Percentiles rank a stretch among this genome's conserved stretches.
These are phyloP conservation scores for Bufo gargarizans DNA, from an alignment of 2,113 vertebrate genomes.

Conservation along the genomic window DNA sequence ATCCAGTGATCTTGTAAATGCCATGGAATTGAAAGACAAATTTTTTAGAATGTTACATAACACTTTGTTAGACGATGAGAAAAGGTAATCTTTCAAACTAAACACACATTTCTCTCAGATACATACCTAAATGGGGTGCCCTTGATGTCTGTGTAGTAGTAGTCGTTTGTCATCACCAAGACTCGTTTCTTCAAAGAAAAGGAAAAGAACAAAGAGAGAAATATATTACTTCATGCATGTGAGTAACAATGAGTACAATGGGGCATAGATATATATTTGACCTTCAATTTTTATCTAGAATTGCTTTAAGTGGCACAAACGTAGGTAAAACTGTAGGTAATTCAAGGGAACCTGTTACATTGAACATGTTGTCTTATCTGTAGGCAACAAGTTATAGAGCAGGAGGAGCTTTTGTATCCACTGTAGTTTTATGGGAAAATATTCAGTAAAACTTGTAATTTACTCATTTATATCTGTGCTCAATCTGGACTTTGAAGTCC, in stretches of 20 bases:
- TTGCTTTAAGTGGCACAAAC: neutral
- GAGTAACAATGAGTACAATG: neutral
- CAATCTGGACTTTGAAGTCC: too few relatives aligned
- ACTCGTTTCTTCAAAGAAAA: slow-evolving; percentile 89
- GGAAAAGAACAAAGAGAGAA: slow-evolving; percentile 65
- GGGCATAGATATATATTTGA: neutral
- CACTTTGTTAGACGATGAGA: neutral
- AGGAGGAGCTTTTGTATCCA: too few relatives aligned
- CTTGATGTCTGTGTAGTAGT: slow-evolving; percentile 98
- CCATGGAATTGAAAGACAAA: neutral
- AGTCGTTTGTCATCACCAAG: slow-evolving; percentile 96
- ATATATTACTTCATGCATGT: neutral
- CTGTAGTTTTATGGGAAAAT: too few relatives aligned
- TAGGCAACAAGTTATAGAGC: too few relatives aligned
- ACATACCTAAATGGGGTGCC: slow-evolving; percentile 97
- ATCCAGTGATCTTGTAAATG: neutral
- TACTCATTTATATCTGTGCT: too few relatives aligned
- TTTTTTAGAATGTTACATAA: neutral
- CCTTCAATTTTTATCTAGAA: neutral
- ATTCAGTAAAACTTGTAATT: too few relatives aligned
- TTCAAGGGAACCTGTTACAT: too few relatives aligned
- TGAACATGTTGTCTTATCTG: too few relatives aligned
- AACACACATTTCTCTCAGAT: neutral
- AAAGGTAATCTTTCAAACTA: neutral
- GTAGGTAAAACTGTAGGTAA: too few relatives aligned